Evolutionary conservation across 2,797 vertebrate species (phyloP), one percentile per base, ranked within the genome.

Genomic region (Uromys caudimaculatus): DNA sequence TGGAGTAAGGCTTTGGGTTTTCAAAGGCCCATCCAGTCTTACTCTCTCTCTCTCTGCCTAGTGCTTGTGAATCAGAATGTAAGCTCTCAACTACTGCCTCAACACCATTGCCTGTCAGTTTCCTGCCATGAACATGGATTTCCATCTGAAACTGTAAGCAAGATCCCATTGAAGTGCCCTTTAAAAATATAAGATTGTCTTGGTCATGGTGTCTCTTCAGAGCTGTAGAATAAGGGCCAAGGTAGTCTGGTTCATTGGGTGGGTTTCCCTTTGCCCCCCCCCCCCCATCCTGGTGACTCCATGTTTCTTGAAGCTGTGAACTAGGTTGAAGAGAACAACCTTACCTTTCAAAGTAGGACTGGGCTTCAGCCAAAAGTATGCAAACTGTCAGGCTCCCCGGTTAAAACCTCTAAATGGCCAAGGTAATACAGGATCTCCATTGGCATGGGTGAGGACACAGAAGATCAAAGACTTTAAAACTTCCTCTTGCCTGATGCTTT

Each of bases 401-500:
- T 29, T 58, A 5, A 44, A 75, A 44, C 11, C 52, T 58, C 69
- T 69, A 29, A 52, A 38, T 6, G 9, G 41, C 21, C 19, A 35
- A 64, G 19, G 29, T 3, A 41, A 58, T 73, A 4, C 0, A 44
- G 35, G 64, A 52, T 89, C 69, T 83, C 29, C 29, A 29, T 47
- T 93, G 90, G 32, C 69, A 71, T 41, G 27, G 41, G 47, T 35
- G 21, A 93, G 38, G 52, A 90, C 93, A 92, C 47, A 77, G 71
- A 67, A 73, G 50, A 32, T 54, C 24, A 27, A 58, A 60, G n/a
- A 44, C 27, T 92, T 89, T 64, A 77, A 10, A 41, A n/a, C 17
- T 86, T 96, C 23, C 75, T 81, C 13, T 32, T 71, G 90, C 69
- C 24, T 89, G 38, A 52, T 38, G 14, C 16, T 76, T 1, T 60